These are phyloP conservation scores for Elephas maximus DNA, from an alignment of 2,113 vertebrate species.

Conservation along the genomic window DNA sequence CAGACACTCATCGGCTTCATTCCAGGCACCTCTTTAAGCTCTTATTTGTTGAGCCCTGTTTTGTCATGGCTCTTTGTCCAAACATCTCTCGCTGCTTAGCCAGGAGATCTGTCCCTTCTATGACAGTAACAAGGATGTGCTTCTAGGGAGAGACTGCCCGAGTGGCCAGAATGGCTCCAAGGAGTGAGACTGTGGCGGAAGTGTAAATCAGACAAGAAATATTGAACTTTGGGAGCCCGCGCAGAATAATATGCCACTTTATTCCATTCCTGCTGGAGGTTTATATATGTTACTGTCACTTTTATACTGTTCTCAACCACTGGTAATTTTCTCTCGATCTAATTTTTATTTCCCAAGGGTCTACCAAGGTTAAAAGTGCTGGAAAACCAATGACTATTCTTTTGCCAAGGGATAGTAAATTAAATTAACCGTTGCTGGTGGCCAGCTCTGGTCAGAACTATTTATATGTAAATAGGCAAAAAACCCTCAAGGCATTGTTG, in stretches of 20 bases:
- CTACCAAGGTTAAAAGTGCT: constrained; percentile 91
- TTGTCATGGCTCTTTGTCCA: constrained; percentile 37
- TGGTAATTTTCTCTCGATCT: constrained; percentile 92
- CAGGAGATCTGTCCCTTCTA: constrained; percentile 74
- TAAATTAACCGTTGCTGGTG: constrained; percentile 89
- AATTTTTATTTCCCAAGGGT: constrained; percentile 93
- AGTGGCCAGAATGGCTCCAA: constrained; percentile 76
- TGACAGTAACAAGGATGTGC: constrained; percentile 75
- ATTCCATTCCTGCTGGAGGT: constrained; percentile 87
- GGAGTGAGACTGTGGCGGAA: constrained; percentile 76
- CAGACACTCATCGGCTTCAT: background rate
- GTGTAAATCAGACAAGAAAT: constrained; percentile 89
- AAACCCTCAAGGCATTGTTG: constrained; percentile 80
- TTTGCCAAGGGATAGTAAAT: constrained; percentile 91
- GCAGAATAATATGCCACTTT: constrained; percentile 89
- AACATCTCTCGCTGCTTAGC: constrained; percentile 70
- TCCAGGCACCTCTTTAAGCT: constrained; percentile 15
- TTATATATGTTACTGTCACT: constrained; percentile 92
- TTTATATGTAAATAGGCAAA: constrained; percentile 91
- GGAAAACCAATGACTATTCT: constrained; percentile 89
- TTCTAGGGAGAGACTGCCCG: constrained; percentile 70
- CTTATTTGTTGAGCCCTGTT: constrained; percentile 39
- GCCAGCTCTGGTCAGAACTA: constrained; percentile 87
- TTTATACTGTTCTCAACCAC: constrained; percentile 89
- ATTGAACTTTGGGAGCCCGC: constrained; percentile 87